Evolutionary conservation across 1,140 invertebrate genomes (phyloP).

Genomic region (Apolygus lucorum): DNA sequence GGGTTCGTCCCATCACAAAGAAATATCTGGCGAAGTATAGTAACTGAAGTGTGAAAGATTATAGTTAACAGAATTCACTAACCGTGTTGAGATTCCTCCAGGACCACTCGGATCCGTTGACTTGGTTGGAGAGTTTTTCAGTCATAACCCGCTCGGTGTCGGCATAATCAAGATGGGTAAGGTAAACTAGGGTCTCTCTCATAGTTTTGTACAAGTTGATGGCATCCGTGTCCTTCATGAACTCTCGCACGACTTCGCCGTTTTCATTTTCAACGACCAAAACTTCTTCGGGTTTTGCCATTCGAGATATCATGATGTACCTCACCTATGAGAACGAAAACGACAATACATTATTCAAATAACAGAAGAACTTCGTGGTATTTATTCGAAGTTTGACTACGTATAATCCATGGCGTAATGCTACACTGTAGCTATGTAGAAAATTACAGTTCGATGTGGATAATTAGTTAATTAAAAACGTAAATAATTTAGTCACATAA

Average conservation of each 20-base stretch:
- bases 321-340: slow-evolving; percentile 53
- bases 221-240: slow-evolving; percentile 99
- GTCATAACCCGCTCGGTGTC: slow-evolving; percentile 99
- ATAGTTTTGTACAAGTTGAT: slow-evolving; percentile 99
- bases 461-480: too few relatives aligned
- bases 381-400: too few relatives aligned
- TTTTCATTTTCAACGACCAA: slow-evolving; percentile 99
- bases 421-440: too few relatives aligned
- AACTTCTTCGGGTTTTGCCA: slow-evolving; percentile 99
- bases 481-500: too few relatives aligned
- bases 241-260: slow-evolving; percentile 97
- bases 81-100: slow-evolving; percentile 99
- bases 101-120: slow-evolving; percentile 98
- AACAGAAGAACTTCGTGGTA: too few relatives aligned
- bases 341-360: slow-evolving; percentile 15
- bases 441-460: too few relatives aligned
- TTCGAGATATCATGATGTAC: slow-evolving; percentile 98
- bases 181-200: slow-evolving; percentile 96
- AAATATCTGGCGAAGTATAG: too few relatives aligned
- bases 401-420: too few relatives aligned
- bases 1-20: too few relatives aligned
- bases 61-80: slow-evolving; percentile 34
- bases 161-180: slow-evolving; percentile 95
- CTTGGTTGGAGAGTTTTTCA: slow-evolving; percentile 96
- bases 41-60: too few relatives aligned